Conservation (phyloP, 2,888 invertebrate species). For the Thelaira solivaga region DNA sequence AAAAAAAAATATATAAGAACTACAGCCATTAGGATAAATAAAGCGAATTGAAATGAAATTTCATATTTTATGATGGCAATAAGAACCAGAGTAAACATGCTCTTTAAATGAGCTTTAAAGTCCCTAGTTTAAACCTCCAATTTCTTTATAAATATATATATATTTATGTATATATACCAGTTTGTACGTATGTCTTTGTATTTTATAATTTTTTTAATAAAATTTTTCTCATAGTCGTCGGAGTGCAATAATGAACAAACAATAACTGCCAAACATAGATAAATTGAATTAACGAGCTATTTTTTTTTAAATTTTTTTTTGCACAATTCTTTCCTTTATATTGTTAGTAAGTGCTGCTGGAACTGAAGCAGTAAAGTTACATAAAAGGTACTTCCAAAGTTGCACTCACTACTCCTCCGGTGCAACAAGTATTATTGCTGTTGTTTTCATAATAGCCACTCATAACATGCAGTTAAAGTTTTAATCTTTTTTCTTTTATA, state of each 20-base stretch:
- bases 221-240: slow-evolving; percentile 25
- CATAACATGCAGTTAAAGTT: slow-evolving; percentile 55
- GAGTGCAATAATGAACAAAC: slow-evolving; percentile 65
- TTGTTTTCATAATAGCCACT: slow-evolving; percentile 46
- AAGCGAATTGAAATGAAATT: slow-evolving; percentile 59
- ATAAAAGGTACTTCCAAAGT: slow-evolving; percentile 46
- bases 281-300: slow-evolving; percentile 67
- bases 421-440: slow-evolving; percentile 23
- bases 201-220: neutral
- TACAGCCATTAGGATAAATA: slow-evolving; percentile 56
- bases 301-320: slow-evolving; percentile 2
- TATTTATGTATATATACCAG: no score
- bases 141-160: no score
- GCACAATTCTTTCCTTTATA: neutral
- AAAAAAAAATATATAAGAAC: neutral
- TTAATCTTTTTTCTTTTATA: neutral
- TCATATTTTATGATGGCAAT: slow-evolving; percentile 61
- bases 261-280: slow-evolving; percentile 67
- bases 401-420: neutral
- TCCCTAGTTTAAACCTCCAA: slow-evolving; percentile 19
- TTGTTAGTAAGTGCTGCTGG: slow-evolving; percentile 21
- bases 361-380: slow-evolving; percentile 35
- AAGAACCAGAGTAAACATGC: slow-evolving; percentile 59
- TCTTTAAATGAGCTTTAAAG: slow-evolving; percentile 50
- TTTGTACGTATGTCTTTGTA: neutral